Conservation (phyloP, 2,113 vertebrate species). For the Felis catus region DNA sequence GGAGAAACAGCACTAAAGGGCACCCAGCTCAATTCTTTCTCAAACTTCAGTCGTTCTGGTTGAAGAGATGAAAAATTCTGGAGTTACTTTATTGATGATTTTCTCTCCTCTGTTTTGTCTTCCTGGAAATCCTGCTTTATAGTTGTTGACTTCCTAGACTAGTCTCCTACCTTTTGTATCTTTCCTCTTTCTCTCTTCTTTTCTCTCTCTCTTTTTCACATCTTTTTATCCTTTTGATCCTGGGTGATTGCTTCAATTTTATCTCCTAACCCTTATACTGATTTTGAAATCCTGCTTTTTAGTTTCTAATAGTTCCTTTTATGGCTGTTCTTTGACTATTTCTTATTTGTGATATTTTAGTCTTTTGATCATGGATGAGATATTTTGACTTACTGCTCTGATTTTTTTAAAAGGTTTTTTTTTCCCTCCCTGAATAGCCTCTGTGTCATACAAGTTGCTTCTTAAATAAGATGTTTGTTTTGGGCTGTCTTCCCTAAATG, state of each 20-base stretch:
- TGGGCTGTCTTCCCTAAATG: not conserved
- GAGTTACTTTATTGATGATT: not conserved
- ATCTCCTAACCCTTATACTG: not conserved
- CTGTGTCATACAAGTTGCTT: not conserved
- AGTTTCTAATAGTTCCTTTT: not conserved
- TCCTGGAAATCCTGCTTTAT: not conserved
- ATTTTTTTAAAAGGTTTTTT: not conserved
- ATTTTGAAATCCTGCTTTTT: not conserved
- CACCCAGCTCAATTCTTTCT: not conserved
- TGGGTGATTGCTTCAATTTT: not conserved
- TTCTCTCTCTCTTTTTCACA: not conserved
- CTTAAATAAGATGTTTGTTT: not conserved
- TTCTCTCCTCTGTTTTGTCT: not conserved
- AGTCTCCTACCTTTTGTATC: not conserved
- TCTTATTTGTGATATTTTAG: not conserved
- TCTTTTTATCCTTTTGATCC: not conserved
- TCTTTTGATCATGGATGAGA: not conserved
- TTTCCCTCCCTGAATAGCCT: not conserved
- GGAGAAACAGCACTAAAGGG: not conserved
- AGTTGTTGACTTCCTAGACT: not conserved
- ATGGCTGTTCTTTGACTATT: not conserved
- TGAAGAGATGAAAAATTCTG: not conserved
- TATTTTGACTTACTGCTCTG: not conserved
- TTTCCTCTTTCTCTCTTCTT: not conserved
- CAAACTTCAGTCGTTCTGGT: not conserved